These are phyloP conservation scores for Macrobrachium nipponense DNA, from an alignment of 1,140 invertebrate species.

Conservation along the genomic window DNA sequence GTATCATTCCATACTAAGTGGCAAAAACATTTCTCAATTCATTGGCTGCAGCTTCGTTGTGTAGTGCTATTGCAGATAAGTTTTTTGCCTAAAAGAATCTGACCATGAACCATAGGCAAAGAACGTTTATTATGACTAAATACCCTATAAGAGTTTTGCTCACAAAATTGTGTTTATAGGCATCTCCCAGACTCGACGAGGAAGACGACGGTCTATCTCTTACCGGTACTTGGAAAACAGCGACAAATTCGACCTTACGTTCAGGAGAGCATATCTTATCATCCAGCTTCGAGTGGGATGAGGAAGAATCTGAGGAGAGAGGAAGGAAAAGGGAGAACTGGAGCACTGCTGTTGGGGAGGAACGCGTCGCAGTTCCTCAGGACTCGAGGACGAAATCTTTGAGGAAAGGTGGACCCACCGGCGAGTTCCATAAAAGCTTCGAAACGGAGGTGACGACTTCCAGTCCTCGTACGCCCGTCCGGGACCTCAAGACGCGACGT, in stretches of 20 bases:
- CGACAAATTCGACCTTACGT: conserved; percentile 45
- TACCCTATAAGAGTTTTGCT: background rate
- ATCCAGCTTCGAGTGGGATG: conserved; percentile 56
- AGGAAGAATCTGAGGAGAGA: conserved; percentile 42
- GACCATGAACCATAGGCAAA: no score
- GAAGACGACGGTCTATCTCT: conserved; percentile 49
- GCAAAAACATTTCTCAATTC: no score
- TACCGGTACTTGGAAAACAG: conserved; percentile 40
- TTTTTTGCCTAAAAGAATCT: no score
- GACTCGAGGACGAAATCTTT: background rate
- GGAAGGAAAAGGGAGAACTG: conserved; percentile 32
- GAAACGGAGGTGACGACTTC: conserved; percentile 47
- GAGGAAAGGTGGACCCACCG: background rate
- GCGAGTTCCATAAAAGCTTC: conserved; percentile 18
- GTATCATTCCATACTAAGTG: no score
- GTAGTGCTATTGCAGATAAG: no score
- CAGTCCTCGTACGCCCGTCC: background rate
- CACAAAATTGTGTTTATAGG: conserved; percentile 1
- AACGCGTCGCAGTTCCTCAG: background rate
- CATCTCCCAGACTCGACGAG: conserved; percentile 46
- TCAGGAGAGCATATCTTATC: conserved; percentile 43
- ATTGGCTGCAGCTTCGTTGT: no score
- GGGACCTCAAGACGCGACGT: conserved; percentile 48
- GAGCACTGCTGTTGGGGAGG: conserved; percentile 36
- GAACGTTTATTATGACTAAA: no score